Conservation (phyloP, 2,888 invertebrate species). For the Crepidodera aurea region DNA sequence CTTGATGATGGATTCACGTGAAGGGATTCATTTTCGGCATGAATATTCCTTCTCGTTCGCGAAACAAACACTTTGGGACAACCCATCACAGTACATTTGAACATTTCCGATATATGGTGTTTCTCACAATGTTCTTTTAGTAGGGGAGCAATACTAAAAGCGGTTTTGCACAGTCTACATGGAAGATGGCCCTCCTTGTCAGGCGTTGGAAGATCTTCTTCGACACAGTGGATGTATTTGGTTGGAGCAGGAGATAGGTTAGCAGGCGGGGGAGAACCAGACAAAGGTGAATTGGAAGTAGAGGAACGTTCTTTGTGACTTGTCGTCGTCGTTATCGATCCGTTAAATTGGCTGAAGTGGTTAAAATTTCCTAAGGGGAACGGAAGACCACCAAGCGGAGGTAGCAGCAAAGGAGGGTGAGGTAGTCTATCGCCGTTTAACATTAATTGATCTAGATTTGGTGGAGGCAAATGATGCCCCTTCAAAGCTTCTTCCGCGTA, state of each 20-base stretch:
- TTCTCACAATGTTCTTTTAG: conserved; percentile 79
- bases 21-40: conserved; percentile 73
- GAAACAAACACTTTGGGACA: conserved; percentile 83
- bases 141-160: conserved; percentile 69
- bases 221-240: conserved; percentile 68
- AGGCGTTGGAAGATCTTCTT: conserved; percentile 72
- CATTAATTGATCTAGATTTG: conserved; percentile 62
- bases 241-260: conserved; percentile 54
- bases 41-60: conserved; percentile 78
- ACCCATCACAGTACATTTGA: conserved; percentile 77
- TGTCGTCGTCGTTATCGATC: conserved; percentile 52
- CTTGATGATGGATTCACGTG: conserved; percentile 61
- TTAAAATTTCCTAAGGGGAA: conserved; percentile 64
- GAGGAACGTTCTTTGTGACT: conserved; percentile 62
- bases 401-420: conserved; percentile 68
- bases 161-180: conserved; percentile 75
- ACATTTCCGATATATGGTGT: conserved; percentile 73
- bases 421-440: conserved; percentile 64
- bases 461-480: conserved; percentile 61
- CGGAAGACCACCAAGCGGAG: conserved; percentile 66
- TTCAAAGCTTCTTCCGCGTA: conserved; percentile 78
- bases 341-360: conserved; percentile 61
- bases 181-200: conserved; percentile 73
- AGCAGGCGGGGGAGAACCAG: conserved; percentile 63
- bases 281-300: conserved; percentile 65